A percentile compares a stretch with the other conserved stretches of the same genome.
Conservation (phyloP, 2,888 invertebrate genomes). For the Seira ritae region DNA sequence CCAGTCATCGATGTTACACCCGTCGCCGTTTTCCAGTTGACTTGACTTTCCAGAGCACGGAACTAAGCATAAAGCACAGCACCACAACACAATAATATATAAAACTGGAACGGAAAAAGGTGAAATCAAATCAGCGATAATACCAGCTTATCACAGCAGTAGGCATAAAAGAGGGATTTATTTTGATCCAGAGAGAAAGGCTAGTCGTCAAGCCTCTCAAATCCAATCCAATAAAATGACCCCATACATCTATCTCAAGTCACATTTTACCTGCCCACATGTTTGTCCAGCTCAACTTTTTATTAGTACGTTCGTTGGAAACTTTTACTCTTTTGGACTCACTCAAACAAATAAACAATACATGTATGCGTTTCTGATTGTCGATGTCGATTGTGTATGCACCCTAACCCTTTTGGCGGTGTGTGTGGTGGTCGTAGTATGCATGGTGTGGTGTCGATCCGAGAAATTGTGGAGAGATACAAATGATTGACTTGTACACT, state of each 20-base stretch:
- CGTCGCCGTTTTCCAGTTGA: no score
- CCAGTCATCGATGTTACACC: no score
- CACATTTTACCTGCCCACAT: conserved; percentile 57
- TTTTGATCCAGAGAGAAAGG: conserved; percentile 49
- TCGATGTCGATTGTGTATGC: conserved; percentile 15
- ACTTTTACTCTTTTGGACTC: neutral
- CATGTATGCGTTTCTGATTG: neutral
- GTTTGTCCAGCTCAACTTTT: conserved; percentile 18
- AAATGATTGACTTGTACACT: neutral
- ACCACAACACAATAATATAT: no score
- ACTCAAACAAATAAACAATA: neutral
- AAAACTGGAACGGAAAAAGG: conserved; percentile 55
- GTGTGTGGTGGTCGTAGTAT: no score
- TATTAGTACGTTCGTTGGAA: neutral
- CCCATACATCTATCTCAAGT: conserved; percentile 60
- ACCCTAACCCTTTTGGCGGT: no score
- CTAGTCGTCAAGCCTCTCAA: conserved; percentile 59
- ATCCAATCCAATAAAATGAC: conserved; percentile 62
- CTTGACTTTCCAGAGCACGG: no score
- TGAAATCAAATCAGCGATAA: conserved; percentile 60
- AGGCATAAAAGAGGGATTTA: conserved; percentile 48
- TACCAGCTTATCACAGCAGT: conserved; percentile 30
- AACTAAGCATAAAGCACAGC: no score
- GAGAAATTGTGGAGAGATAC: conserved; percentile 26
- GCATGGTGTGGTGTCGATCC: conserved; percentile 14